A percentile compares a stretch with the other conserved stretches of the same genome.
Conservation (phyloP, 2,888 invertebrate genomes). For the Spicauda simplicius region DNA sequence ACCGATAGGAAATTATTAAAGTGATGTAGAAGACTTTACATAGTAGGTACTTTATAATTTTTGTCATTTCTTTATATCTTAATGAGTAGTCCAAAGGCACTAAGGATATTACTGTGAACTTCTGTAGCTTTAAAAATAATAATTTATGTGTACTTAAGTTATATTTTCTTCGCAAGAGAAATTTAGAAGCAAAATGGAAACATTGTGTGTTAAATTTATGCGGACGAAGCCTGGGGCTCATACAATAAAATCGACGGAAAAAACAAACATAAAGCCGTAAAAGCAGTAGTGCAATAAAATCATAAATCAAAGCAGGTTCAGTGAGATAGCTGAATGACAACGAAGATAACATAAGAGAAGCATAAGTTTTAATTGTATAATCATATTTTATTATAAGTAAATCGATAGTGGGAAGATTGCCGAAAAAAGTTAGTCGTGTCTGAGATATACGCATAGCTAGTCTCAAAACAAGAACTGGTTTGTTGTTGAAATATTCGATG, state of each 20-base stretch:
- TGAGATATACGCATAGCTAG: slow-evolving; percentile 56
- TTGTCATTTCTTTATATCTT: too few relatives aligned
- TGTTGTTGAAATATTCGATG: slow-evolving; percentile 74
- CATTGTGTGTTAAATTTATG: too few relatives aligned
- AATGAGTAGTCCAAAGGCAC: too few relatives aligned
- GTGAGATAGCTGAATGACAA: slow-evolving; percentile 11
- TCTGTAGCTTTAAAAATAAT: too few relatives aligned
- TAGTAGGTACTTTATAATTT: too few relatives aligned
- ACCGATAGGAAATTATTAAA: too few relatives aligned
- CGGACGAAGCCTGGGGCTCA: too few relatives aligned
- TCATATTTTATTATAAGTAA: slow-evolving; percentile 40
- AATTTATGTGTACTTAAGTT: too few relatives aligned
- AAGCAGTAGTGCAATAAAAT: slow-evolving; percentile 1
- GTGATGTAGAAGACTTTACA: too few relatives aligned
- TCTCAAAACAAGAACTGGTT: slow-evolving; percentile 68
- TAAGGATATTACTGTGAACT: too few relatives aligned
- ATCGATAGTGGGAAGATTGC: slow-evolving; percentile 50
- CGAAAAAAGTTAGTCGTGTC: slow-evolving; percentile 48
- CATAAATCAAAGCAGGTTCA: slow-evolving; percentile 24
- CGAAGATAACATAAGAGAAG: slow-evolving; percentile 17
- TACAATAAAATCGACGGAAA: slow-evolving; percentile 3
- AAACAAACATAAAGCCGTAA: slow-evolving; percentile 1
- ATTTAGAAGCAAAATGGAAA: too few relatives aligned
- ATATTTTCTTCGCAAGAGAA: too few relatives aligned
- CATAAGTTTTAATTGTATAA: slow-evolving; percentile 22